Evolutionary conservation across 35 echinoderm and acorn worm genomes (phyloP).

Genomic region (Ptychodera flava): DNA sequence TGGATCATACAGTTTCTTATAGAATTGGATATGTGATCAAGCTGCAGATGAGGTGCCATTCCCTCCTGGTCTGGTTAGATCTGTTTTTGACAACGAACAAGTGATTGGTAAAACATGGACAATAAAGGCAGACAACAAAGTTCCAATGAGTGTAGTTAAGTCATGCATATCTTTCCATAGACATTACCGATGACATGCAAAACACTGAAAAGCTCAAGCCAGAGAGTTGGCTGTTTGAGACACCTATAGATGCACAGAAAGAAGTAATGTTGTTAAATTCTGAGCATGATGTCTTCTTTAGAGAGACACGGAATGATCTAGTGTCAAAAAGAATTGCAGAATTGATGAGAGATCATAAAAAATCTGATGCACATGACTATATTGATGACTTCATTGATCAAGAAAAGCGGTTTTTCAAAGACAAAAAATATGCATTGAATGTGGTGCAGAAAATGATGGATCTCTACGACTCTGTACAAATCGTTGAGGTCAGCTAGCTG

Average conservation of each 20-base stretch:
- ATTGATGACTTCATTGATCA: not conserved
- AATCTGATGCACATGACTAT: not conserved
- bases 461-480: not conserved
- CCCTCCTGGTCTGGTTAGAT: not conserved
- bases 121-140: conserved; percentile 15
- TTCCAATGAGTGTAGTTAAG: conserved; percentile 6
- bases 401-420: not conserved
- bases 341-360: not conserved
- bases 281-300: too few relatives aligned
- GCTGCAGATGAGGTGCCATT: not conserved
- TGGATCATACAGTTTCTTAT: not conserved
- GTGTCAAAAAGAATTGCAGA: too few relatives aligned
- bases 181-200: not conserved
- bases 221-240: too few relatives aligned
- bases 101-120: conserved; percentile 12
- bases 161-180: not conserved
- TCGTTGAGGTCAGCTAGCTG: too few relatives aligned
- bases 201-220: not conserved
- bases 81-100: conserved; percentile 15
- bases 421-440: not conserved
- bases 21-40: not conserved
- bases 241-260: too few relatives aligned
- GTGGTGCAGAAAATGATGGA: conserved; percentile 20
- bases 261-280: too few relatives aligned
- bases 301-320: too few relatives aligned